Base-by-base conservation (phyloP, 2,888 invertebrate genomes). In the Apodemia hepburni region DNA sequence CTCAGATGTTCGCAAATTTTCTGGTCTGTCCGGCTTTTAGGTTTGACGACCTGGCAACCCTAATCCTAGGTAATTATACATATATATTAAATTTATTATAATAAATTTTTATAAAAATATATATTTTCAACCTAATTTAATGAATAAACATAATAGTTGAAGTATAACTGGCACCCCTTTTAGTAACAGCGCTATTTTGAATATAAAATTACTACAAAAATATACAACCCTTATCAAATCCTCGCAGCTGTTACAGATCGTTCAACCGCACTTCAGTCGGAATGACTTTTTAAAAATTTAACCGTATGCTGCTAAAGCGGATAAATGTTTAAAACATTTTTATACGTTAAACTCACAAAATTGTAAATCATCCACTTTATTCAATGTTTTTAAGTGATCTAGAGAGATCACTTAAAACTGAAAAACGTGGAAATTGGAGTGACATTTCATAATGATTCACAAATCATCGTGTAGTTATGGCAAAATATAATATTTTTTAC, bases 181-280 rank as follows among this genome's bases (percentile, higher is more conserved):
- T 29, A 15, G 15, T 27, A 7, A 27, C 49, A 51, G 33, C 22
- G 54, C 27, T 29, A 54, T 57, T 57, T 57, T 15, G 29, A 29
- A 57, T 57, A n/a, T 57, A 57, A 27, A 57, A 57, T 29, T 12
- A 57, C 54, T 57, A 57, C 54, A 57, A 57, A 54, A 57, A 57
- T 57, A 54, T 54, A 57, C 54, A 57, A 27, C 54, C 54, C 54
- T 57, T 57, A 57, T 57, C 54, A 57, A 57, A 57, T 57, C 54
- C 54, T 27, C 54, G 54, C 54, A 57, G 54, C 54, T 57, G 54
- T 57, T 57, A n/a, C 54, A 57, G 27, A 57, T 57, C 54, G 54
- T 57, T 57, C 54, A 57, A 57, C 54, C 54, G 54, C 54, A 57
- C 54, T 57, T 57, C 54, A 57, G 29, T n/a, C 15, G 29, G 54